Conservation (phyloP, 2,888 invertebrate species). For the Petrolisthes cinctipes region DNA sequence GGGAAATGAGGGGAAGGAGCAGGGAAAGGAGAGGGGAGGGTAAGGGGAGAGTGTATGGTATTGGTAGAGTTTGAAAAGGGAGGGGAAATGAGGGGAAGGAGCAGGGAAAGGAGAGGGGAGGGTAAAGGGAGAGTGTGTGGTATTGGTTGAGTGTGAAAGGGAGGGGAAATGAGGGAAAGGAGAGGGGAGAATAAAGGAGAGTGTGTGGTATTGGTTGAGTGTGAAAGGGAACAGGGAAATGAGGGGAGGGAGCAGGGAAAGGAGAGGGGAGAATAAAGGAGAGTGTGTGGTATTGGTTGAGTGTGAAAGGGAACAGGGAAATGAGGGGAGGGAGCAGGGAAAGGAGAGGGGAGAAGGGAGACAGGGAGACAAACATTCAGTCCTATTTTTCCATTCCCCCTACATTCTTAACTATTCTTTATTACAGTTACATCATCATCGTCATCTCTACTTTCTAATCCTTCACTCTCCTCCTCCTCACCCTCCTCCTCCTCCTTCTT, state of each 20-base stretch:
- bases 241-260: no score
- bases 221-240: no score
- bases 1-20: not conserved
- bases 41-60: not conserved
- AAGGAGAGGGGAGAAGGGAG: not conserved
- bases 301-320: not conserved
- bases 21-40: not conserved
- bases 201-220: no score
- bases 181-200: no score
- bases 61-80: no score
- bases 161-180: no score
- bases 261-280: not conserved
- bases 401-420: not conserved
- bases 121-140: no score
- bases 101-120: not conserved
- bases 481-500: not conserved
- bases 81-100: not conserved
- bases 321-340: not conserved
- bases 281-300: no score
- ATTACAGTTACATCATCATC: not conserved
- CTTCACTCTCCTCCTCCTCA: no score
- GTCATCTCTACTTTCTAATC: not conserved
- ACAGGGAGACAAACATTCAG: not conserved
- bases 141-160: no score
- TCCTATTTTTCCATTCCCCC: no score